Percentiles rank a stretch among this genome's conserved stretches.
Evolutionary conservation across 2,113 vertebrate genomes (phyloP).

Genomic region (Eulemur rufifrons): DNA sequence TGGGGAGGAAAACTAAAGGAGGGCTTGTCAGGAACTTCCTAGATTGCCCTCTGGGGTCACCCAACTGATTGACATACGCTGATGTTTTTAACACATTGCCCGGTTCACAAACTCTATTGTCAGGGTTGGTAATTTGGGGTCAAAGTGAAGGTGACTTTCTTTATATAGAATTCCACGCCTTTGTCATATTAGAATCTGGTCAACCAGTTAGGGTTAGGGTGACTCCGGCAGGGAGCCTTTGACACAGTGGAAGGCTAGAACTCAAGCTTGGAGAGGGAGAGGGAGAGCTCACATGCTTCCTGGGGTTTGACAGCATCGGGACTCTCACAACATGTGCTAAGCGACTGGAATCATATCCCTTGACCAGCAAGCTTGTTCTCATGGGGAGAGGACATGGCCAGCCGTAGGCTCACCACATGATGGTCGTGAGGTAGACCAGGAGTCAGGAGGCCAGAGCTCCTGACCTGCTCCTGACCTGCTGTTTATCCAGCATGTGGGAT

Average conservation of each 20-base stretch:
- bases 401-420: background rate
- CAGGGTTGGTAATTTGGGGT: background rate
- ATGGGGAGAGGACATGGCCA: accelerated
- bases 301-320: background rate
- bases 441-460: background rate
- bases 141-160: background rate
- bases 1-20: background rate
- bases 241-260: background rate
- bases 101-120: background rate
- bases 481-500: background rate
- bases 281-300: background rate
- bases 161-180: background rate
- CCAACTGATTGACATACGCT: background rate
- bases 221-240: background rate
- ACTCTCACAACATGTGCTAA: background rate
- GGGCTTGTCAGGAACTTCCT: background rate
- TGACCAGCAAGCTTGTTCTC: background rate
- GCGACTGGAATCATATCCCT: background rate
- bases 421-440: background rate
- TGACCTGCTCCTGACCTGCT: background rate
- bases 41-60: background rate
- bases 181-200: background rate
- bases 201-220: background rate
- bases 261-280: background rate
- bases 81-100: background rate